These are phyloP conservation scores for Protosalanx chinensis DNA, from an alignment of 2,797 vertebrate species.

Conservation along the genomic window DNA sequence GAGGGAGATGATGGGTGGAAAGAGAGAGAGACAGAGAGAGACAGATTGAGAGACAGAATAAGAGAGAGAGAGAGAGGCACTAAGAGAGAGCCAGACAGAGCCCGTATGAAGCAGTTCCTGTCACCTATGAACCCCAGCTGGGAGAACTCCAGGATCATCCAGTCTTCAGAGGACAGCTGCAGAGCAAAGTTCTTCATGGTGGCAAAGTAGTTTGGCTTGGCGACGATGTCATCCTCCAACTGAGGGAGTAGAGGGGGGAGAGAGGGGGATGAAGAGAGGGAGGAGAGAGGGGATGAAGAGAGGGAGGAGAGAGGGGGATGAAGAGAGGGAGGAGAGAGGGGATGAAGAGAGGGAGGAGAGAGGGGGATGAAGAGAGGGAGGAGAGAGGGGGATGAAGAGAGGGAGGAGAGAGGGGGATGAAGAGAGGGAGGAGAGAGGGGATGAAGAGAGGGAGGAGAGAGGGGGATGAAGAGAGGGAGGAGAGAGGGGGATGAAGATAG, in stretches of 20 bases:
- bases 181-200: conserved; percentile 99
- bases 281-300: no score
- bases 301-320: neutral
- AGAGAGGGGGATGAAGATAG: conserved; percentile 22
- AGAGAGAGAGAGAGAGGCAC: neutral
- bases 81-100: no score
- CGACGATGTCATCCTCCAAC: conserved; percentile 99
- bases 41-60: neutral
- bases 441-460: neutral
- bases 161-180: conserved; percentile 95
- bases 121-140: conserved; percentile 98
- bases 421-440: conserved; percentile 3
- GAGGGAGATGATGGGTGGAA: neutral
- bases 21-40: neutral
- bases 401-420: neutral
- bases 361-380: conserved; percentile 1
- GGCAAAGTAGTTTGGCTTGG: conserved; percentile 80
- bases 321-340: neutral
- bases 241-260: conserved; percentile 53
- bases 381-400: neutral
- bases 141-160: conserved; percentile 99
- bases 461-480: conserved; percentile 11
- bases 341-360: neutral
- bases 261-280: conserved; percentile 22
- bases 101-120: conserved; percentile 19